Evolutionary conservation across 2,113 vertebrate genomes (phyloP), one percentile per base, ranked within the genome.

Genomic region (Triplophysa siluroides): DNA sequence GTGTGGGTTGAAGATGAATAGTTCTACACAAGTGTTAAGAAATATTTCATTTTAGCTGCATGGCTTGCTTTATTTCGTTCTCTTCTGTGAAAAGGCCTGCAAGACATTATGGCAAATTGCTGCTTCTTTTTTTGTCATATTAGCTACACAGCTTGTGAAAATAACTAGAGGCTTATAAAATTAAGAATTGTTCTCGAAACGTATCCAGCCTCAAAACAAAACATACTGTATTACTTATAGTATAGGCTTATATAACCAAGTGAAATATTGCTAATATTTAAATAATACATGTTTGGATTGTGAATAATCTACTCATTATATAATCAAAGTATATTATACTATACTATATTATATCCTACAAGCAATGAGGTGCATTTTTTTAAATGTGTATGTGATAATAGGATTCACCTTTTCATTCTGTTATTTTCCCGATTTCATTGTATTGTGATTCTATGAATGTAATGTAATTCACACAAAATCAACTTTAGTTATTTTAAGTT

Each of bases 141-240:
- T 74, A 61, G 8, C 33, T 9, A 60, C 12, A 41, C 18, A 72
- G 52, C n/a, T 74, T 60, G 71, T 74, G 71, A 43, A 60, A 74
- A 74, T 61, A 43, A 60, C 71, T 73, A 23, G 54, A 74, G 54
- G 71, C 71, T 61, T 61, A 24, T 61, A 33, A 58, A 58, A 58
- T 58, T n/a, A 21, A 60, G n/a, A 43, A 60, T 41, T 43, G n/a
- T 21, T 60, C 13, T 43, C 23, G 54, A 24, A 74, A 74, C 58
- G n/a, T 10, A n/a, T 54, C 70, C 12, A 43, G 38, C n/a, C 8
- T 8, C 13, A 23, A 38, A 23, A 74, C 33, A 24, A 73, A 74
- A 23, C n/a, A 21, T 58, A 38, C 33, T 38, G 33, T 38, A 58
- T 72, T 41, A 70, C 67, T 70, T 70, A 19, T 52, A 18, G 58